phyloP scores from a whole-genome alignment of 2,888 invertebrate species.

The Drosophila colorata region DNA sequence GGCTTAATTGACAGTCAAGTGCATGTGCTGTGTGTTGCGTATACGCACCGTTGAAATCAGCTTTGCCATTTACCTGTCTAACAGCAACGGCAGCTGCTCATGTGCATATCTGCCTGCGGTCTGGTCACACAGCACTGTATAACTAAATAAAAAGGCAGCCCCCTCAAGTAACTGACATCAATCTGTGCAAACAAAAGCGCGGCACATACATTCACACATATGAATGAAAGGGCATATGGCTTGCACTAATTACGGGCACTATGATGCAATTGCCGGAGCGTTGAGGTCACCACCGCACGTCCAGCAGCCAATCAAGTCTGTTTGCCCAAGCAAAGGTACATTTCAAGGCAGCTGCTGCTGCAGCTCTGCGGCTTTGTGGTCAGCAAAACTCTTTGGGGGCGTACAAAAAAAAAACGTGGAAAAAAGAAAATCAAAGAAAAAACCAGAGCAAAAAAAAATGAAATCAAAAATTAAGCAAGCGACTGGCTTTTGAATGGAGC shows the following conservation, averaged over 20 bases:
- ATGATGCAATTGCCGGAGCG: conserved; percentile 31
- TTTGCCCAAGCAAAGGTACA: conserved; percentile 61
- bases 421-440: conserved; percentile 29
- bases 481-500: conserved; percentile 38
- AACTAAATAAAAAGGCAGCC: conserved; percentile 48
- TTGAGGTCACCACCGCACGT: conserved; percentile 55
- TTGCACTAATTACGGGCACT: conserved; percentile 55
- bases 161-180: conserved; percentile 44
- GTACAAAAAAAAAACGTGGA: background rate
- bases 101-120: conserved; percentile 42
- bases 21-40: conserved; percentile 36
- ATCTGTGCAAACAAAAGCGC: conserved; percentile 55
- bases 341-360: conserved; percentile 50
- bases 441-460: conserved; percentile 10
- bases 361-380: conserved; percentile 61
- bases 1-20: conserved; percentile 47
- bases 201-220: conserved; percentile 6
- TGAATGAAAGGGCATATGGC: conserved; percentile 41
- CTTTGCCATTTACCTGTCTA: conserved; percentile 13
- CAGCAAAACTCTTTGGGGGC: conserved; percentile 43
- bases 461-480: conserved; percentile 58
- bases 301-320: conserved; percentile 66
- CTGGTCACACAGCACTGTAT: conserved; percentile 19
- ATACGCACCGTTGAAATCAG: conserved; percentile 45
- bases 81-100: conserved; percentile 3